A percentile compares a stretch with the other conserved stretches of the same genome.
These are phyloP conservation scores for Leptogaster cylindrica DNA, from an alignment of 2,888 invertebrate genomes.

Conservation along the genomic window DNA sequence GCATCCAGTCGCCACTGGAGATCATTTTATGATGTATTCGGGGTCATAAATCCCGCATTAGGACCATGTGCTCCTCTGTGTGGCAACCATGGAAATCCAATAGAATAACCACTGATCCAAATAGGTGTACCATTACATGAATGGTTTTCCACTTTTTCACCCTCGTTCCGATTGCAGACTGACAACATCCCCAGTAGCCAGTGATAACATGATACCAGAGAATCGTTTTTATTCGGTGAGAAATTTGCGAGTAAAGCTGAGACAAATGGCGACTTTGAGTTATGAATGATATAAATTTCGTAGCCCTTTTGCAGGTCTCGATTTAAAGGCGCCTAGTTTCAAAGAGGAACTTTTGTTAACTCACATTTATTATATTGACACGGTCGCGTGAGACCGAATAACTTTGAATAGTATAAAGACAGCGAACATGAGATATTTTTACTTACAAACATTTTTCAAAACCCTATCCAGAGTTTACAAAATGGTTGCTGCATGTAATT, in stretches of 20 bases:
- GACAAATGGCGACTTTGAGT: conserved; percentile 32
- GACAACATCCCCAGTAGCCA: not conserved
- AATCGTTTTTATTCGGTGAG: conserved; percentile 14
- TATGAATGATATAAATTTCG: conserved; percentile 22
- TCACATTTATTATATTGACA: too few relatives aligned
- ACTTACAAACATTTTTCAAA: too few relatives aligned
- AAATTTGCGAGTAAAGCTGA: conserved; percentile 12
- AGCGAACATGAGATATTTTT: too few relatives aligned
- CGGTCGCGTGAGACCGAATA: too few relatives aligned
- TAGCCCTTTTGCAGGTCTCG: not conserved
- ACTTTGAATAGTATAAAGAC: too few relatives aligned
- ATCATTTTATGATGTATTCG: conserved; percentile 24
- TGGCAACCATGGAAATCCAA: conserved; percentile 29
- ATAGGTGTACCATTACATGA: conserved; percentile 29
- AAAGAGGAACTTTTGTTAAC: too few relatives aligned
- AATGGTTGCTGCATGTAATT: too few relatives aligned
- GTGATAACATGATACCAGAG: conserved; percentile 11
- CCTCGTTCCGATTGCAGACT: not conserved
- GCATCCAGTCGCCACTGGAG: conserved; percentile 22
- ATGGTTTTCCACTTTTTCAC: conserved; percentile 23
- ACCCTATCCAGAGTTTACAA: too few relatives aligned
- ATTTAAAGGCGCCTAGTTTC: conserved; percentile 33
- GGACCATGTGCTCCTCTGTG: conserved; percentile 29
- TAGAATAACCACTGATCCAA: conserved; percentile 25
- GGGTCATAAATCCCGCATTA: conserved; percentile 31